A percentile compares a stretch with the other conserved stretches of the same genome.
Evolutionary conservation across 92 coral and sea anemone genomes (phyloP).

Genomic region (Zoanthus gigantus): DNA sequence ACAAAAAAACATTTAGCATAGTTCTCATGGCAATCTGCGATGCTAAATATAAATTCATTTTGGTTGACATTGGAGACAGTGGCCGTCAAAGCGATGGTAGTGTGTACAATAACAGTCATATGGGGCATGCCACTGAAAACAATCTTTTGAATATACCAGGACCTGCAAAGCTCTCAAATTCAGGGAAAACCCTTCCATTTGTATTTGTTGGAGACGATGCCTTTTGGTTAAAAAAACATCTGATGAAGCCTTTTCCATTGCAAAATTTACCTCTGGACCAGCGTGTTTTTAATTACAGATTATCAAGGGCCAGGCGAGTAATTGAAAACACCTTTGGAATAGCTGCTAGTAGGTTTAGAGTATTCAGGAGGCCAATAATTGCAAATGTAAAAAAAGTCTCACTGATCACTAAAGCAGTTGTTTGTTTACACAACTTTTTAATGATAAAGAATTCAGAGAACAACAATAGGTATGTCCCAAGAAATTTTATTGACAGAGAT

Average conservation of each 20-base stretch:
- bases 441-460: constrained; percentile 38
- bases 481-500: constrained; percentile 31
- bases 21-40: constrained; percentile 56
- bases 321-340: constrained; percentile 62
- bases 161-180: constrained; percentile 38
- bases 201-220: constrained; percentile 53
- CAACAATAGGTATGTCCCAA: constrained; percentile 48
- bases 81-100: constrained; percentile 52
- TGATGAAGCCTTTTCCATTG: constrained; percentile 43
- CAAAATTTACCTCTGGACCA: constrained; percentile 39
- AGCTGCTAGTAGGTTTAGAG: constrained; percentile 50
- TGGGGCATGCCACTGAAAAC: constrained; percentile 31
- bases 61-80: constrained; percentile 45
- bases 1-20: constrained; percentile 46
- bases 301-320: constrained; percentile 35
- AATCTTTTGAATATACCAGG: constrained; percentile 37
- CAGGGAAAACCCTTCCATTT: constrained; percentile 31
- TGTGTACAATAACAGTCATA: constrained; percentile 22
- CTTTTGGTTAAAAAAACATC: constrained; percentile 34
- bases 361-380: constrained; percentile 46
- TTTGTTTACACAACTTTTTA: constrained; percentile 49
- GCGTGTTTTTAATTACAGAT: constrained; percentile 51
- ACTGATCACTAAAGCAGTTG: constrained; percentile 45
- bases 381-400: constrained; percentile 45
- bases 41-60: constrained; percentile 37